Evolutionary conservation across 2,888 invertebrate species (phyloP).

Genomic region (Thysanoteuthis rhombus): DNA sequence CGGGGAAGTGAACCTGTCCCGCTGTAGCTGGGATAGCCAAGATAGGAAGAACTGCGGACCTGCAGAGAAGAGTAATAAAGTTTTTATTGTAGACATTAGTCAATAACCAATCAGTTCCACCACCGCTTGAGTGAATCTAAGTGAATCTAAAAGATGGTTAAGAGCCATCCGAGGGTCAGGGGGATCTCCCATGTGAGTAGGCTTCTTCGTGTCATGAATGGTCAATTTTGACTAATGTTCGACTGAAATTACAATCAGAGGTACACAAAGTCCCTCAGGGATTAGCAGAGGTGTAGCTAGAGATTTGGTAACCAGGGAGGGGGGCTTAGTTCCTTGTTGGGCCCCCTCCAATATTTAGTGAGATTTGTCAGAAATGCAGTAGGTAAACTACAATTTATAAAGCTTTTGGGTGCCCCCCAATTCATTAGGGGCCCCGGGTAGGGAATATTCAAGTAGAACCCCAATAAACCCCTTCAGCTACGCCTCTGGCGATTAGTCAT

Average conservation of each 20-base stretch:
- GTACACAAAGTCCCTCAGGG: background rate
- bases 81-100: slow-evolving; percentile 26
- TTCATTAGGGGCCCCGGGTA: too few relatives aligned
- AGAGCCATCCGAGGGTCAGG: background rate
- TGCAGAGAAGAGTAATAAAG: slow-evolving; percentile 31
- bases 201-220: background rate
- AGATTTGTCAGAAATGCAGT: too few relatives aligned
- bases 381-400: too few relatives aligned
- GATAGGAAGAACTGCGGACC: slow-evolving; percentile 29
- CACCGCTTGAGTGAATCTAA: background rate
- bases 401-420: too few relatives aligned
- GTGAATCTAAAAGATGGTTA: background rate
- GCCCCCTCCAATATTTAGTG: too few relatives aligned
- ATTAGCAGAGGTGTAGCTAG: too few relatives aligned
- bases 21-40: slow-evolving; percentile 27
- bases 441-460: too few relatives aligned
- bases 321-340: too few relatives aligned
- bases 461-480: too few relatives aligned
- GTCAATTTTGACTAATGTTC: background rate
- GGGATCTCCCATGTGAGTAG: background rate
- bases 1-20: slow-evolving; percentile 32
- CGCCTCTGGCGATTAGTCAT: background rate
- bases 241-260: background rate
- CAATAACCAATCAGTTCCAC: slow-evolving; percentile 15
- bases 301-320: too few relatives aligned